Evolutionary conservation across 2,113 vertebrate species (phyloP), one percentile per base, ranked within the genome.

Genomic region (Plecotus auritus): DNA sequence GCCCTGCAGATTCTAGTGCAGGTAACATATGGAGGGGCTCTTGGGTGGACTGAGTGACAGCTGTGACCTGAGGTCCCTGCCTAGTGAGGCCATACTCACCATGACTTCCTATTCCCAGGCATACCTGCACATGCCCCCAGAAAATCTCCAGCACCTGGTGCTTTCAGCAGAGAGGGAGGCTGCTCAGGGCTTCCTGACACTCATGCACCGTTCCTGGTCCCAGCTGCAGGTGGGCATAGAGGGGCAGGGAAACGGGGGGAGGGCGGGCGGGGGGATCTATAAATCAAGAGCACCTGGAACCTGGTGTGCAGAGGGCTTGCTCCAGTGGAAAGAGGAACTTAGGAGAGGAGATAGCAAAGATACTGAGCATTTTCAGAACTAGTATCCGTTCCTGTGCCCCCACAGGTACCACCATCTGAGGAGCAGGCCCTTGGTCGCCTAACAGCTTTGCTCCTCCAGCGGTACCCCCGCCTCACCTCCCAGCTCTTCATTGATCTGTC

Each of bases 401-500:
- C 7, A 14, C 96, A 99, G 99, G 98, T 98, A 4, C 99, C 98
- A 47, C 98, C 98, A 45, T 98, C 98, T 3, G 98, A 99, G 97
- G 97, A 99, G 83, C 98, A 98, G 77, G 99, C 98, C 54, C 98
- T 99, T 98, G 99, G 99, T 95, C 98, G 98, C 23, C 98, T 99
- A 98, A 99, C 99, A 0, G 98, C 99, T 8, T 98, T 99, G 94
- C 99, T 99, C 94, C 99, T 99, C 73, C 98, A 99, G 42, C 99
- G 98, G 90, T 99, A 99, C 94, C 98, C 99, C 0, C 98, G 89
- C 66, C 98, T 99, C 87, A 99, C 99, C 40, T 99, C 99, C 18
- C 99, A 99, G 93, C 98, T 99, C 78, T 99, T 99, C 83, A 98
- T 99, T 14, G 99, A 99, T 95, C 98, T 99, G 93, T 99, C 99